Conservation (phyloP, 2,888 invertebrate genomes). For the Ormyrus thymus region DNA sequence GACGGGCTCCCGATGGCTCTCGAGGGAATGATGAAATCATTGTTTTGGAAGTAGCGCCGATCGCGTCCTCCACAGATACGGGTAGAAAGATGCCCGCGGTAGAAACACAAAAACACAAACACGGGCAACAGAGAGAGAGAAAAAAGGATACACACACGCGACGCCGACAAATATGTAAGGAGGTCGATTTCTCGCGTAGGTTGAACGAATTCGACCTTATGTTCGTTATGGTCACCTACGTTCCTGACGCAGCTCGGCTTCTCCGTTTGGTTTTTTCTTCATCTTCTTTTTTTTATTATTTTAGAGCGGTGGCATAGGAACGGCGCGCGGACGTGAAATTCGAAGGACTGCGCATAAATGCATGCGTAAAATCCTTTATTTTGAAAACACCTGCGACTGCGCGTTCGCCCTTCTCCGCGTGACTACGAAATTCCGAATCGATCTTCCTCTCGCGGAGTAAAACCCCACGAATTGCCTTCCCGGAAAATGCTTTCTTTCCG, state of each 20-base stretch:
- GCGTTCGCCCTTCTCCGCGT: too few species aligned
- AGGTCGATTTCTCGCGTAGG: slow-evolving; percentile 58
- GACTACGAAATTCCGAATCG: too few species aligned
- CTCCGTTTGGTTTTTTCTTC: background rate
- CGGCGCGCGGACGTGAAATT: background rate
- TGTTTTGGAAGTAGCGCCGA: slow-evolving; percentile 11
- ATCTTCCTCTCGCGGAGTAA: too few species aligned
- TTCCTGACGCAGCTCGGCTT: background rate
- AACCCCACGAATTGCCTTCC: too few species aligned
- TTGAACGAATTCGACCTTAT: slow-evolving; percentile 50
- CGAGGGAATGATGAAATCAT: slow-evolving; percentile 23
- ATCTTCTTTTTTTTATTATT: background rate
- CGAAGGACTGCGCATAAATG: background rate
- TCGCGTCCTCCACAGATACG: slow-evolving; percentile 10
- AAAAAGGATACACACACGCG: too few species aligned
- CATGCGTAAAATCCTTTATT: too few species aligned
- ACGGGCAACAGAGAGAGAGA: too few species aligned
- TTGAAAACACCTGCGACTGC: too few species aligned
- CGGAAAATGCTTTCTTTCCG: too few species aligned
- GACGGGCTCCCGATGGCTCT: too few species aligned
- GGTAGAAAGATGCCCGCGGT: slow-evolving; percentile 13
- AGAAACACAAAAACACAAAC: too few species aligned
- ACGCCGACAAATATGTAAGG: slow-evolving; percentile 51
- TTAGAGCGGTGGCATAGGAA: too few species aligned
- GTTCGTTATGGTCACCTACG: slow-evolving; percentile 32